Base-by-base conservation (phyloP, 2,888 invertebrate species). In the Anthrax anthrax region DNA sequence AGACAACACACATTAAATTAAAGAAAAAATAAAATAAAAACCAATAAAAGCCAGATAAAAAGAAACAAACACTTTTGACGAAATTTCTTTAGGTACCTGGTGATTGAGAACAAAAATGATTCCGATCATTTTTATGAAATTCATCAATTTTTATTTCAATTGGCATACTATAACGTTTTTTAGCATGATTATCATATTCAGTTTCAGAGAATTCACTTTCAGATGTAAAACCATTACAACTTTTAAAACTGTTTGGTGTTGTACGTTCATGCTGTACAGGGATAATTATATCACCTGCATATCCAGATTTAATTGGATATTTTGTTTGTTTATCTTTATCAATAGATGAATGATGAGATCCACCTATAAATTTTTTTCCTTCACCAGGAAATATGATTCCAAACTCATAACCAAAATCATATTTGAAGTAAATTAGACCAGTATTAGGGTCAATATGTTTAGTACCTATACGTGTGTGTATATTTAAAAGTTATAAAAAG, bases 351-450 rank as follows among this genome's bases (percentile, higher is more conserved):
- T 52, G 42, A 36, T 55, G 52, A 39, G 49, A 58, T 51, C 62
- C 63, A 52, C 61, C 63, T 50, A 69, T 59, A 51, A 68, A 63
- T 55, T 69, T 70, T 60, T 73, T 74, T 54, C 77, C 72, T 61
- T 79, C 78, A 43, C 79, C 79, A 38, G 83, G 82, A 43, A 81
- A 70, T 41, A 82, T 73, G 53, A 83, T 76, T 50, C 83, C 83
- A 60, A 83, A 83, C 64, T 84, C 84, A 64, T 83, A 84, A 56
- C 83, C 83, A 60, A 84, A 84, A 70, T 84, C 84, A 63, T 84
- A 84, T 70, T 84, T 84, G 73, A 84, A 84, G 71, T 84, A 84
- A 59, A 84, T 81, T 50, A 84, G 70, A 55, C 82, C 82, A 42
- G 81, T 81, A 58, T 81, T 79, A 53, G 81, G 81, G 63, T 83